Evolutionary conservation across 1,140 invertebrate genomes (phyloP), one percentile per base, ranked within the genome.

Genomic region (Calliphora vicina): DNA sequence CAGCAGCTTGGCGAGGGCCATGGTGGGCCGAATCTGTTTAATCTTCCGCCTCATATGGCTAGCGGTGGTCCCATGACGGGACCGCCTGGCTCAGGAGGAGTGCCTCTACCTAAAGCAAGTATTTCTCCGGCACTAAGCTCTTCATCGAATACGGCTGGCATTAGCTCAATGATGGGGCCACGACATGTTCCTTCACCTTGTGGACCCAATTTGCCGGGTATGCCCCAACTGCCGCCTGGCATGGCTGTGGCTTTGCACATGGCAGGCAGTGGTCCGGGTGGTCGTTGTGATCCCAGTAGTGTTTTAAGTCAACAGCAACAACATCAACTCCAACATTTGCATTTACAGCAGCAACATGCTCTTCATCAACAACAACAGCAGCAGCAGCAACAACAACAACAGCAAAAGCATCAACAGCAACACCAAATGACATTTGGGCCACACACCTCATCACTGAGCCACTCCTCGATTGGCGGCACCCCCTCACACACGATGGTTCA

Each of bases 291-390:
- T 82, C 87, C 86, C 17, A 91, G 91, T 13, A 90, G 92, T 84
- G 90, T 92, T 73, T 91, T 91, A 43, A 91, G 88, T 42, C 92
- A 92, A 82, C 92, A 92, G 81, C 89, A 89, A 29, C 89, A 88
- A 80, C 87, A 86, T 29, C 87, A 89, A 42, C 83, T 85, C 23
- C 85, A 87, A 45, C 86, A 86, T 35, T 82, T 85, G 17, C 87
- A 86, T 10, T 85, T 85, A 67, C 88, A 88, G 29, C 86, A 87
- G 57, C 87, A 86, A 35, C 84, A 89, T 86, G 88, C 89, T 82
- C 86, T 89, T 84, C 61, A 88, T 80, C 84, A 89, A 81, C 86
- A 90, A 85, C 83, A 87, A 74, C 87, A 88, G 67, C 86, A 88
- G 84, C 87, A 90, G 88, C 84, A 84, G 9, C 84, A 84, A 10